Conservation (phyloP, 1,140 invertebrate genomes). For the Drosophila sturtevanti region DNA sequence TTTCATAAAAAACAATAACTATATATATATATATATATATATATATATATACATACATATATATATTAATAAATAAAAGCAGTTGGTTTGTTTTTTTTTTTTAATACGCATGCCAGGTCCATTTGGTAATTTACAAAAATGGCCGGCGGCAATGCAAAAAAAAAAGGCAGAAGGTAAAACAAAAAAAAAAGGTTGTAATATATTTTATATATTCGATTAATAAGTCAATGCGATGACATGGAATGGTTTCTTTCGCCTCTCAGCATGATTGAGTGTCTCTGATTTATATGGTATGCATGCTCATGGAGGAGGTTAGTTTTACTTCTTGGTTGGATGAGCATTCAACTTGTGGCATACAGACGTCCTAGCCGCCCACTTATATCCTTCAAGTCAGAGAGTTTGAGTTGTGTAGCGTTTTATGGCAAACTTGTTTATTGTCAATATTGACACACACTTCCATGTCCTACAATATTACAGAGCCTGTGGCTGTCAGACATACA, state of each 20-base stretch:
- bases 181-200: conserved; percentile 13
- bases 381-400: conserved; percentile 22
- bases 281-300: conserved; percentile 42
- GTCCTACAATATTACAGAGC: conserved; percentile 64
- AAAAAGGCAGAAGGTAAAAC: background rate
- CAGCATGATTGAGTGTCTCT: conserved; percentile 59
- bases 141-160: conserved; percentile 25
- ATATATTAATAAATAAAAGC: conserved; percentile 71
- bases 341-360: conserved; percentile 26
- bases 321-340: conserved; percentile 10
- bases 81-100: conserved; percentile 33
- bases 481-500: conserved; percentile 45
- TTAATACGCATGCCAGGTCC: conserved; percentile 19
- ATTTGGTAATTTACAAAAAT: conserved; percentile 63
- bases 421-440: conserved; percentile 81
- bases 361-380: conserved; percentile 24
- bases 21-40: conserved; percentile 66
- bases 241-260: conserved; percentile 43
- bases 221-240: conserved; percentile 67
- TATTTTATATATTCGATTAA: conserved; percentile 55
- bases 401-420: conserved; percentile 66
- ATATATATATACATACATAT: conserved; percentile 69
- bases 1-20: conserved; percentile 51
- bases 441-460: conserved; percentile 69
- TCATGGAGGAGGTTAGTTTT: background rate